These are phyloP conservation scores for Cyaniris semiargus DNA, from an alignment of 2,888 invertebrate species.

Conservation along the genomic window DNA sequence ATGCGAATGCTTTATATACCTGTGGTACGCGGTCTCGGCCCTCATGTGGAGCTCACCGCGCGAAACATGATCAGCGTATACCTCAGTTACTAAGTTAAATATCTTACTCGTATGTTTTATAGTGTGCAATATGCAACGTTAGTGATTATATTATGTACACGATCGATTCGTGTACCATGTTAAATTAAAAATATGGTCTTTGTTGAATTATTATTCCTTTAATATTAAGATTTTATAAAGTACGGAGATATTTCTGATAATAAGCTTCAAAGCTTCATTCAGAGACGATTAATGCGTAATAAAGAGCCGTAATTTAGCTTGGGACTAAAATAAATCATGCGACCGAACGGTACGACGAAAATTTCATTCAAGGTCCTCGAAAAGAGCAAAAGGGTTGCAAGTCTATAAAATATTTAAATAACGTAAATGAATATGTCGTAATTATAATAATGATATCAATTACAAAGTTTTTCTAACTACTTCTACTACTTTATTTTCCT, in stretches of 20 bases:
- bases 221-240: not conserved
- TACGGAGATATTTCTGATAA: not conserved
- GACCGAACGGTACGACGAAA: not conserved
- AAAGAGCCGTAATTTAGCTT: not conserved
- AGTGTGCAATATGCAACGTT: too few species aligned
- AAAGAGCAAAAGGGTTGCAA: not conserved
- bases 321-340: conserved; percentile 20
- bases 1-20: conserved; percentile 25
- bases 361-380: conserved; percentile 15
- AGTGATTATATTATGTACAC: too few species aligned
- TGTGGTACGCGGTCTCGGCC: conserved; percentile 1
- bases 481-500: not conserved
- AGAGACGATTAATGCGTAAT: conserved; percentile 1
- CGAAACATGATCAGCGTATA: not conserved
- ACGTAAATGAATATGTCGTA: not conserved
- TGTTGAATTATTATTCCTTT: too few species aligned
- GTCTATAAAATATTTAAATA: not conserved
- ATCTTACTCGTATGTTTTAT: not conserved
- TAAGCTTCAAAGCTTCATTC: not conserved
- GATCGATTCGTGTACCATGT: too few species aligned
- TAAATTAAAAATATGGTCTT: too few species aligned
- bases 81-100: not conserved
- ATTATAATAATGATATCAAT: not conserved
- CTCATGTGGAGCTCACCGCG: not conserved
- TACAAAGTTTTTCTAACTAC: not conserved